Evolutionary conservation across 2,113 vertebrate species (phyloP).

Genomic region (Atherinomorus stipes): DNA sequence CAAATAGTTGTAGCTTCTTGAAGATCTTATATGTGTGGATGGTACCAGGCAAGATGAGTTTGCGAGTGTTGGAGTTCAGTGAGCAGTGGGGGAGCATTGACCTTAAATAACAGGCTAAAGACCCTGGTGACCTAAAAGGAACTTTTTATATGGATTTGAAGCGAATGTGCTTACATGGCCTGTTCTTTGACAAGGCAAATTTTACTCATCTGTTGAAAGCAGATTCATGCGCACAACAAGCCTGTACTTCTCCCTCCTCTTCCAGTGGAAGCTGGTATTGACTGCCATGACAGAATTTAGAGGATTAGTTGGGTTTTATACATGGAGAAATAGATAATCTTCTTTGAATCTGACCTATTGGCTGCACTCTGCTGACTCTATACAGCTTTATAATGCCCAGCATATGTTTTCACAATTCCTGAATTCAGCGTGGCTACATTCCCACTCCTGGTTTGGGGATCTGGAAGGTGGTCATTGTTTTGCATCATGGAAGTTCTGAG

Average conservation of each 20-base stretch:
- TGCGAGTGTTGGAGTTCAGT: constrained; percentile 11
- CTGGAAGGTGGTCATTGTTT: constrained; percentile 40
- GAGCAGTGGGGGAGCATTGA: constrained; percentile 8
- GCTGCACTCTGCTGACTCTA: constrained; percentile 47
- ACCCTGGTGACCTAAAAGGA: constrained; percentile 29
- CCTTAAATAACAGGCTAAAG: constrained; percentile 38
- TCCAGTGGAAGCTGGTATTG: constrained; percentile 36
- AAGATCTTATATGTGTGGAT: constrained; percentile 22
- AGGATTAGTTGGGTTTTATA: constrained; percentile 68
- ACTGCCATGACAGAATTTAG: constrained; percentile 58
- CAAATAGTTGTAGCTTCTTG: constrained; percentile 48
- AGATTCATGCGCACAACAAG: neutral
- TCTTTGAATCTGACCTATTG: constrained; percentile 70
- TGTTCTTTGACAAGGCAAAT: neutral
- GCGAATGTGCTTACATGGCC: neutral
- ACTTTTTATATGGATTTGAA: constrained; percentile 6
- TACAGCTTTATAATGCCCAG: constrained; percentile 49
- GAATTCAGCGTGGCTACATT: constrained; percentile 37
- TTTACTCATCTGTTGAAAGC: constrained; percentile 15
- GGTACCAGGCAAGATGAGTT: constrained; percentile 15
- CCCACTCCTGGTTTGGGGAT: constrained; percentile 28
- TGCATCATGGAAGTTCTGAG: neutral
- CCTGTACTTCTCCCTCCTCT: constrained; percentile 16
- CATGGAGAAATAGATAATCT: constrained; percentile 71
- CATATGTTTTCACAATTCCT: constrained; percentile 58